A percentile compares a stretch with the other conserved stretches of the same genome.
Evolutionary conservation across 1,140 invertebrate species (phyloP).

Genomic region (Spodoptera litura): DNA sequence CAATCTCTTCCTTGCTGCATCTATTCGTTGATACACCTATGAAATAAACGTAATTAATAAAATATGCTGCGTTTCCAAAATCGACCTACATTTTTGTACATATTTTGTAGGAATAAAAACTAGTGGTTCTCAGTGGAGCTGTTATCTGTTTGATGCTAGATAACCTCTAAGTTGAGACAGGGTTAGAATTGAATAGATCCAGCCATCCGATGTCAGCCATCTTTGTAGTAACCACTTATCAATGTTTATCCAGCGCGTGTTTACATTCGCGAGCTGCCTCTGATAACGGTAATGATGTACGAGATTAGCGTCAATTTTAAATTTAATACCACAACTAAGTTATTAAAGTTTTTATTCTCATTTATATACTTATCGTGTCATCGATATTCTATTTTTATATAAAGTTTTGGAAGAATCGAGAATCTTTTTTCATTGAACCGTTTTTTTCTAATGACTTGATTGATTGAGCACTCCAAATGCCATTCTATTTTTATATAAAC

Average conservation of each 20-base stretch:
- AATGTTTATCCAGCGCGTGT: conserved; percentile 46
- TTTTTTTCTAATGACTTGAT: no score
- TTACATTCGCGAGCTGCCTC: conserved; percentile 46
- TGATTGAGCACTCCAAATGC: no score
- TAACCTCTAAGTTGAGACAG: conserved; percentile 37
- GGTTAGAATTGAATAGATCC: conserved; percentile 34
- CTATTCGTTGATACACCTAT: conserved; percentile 20
- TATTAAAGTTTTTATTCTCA: background rate
- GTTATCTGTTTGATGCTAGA: conserved; percentile 40
- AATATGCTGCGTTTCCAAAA: background rate
- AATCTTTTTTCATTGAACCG: no score
- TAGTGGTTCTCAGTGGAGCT: background rate
- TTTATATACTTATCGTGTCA: no score
- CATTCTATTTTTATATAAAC: background rate
- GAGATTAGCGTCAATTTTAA: conserved; percentile 38
- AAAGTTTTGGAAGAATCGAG: no score
- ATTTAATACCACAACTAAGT: conserved; percentile 29
- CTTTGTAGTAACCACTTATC: conserved; percentile 47
- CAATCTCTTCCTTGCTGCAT: conserved; percentile 7
- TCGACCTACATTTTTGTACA: conserved; percentile 5
- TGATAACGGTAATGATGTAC: conserved; percentile 48
- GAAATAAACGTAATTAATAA: conserved; percentile 37
- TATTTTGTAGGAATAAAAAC: conserved; percentile 23
- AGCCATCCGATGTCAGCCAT: conserved; percentile 12
- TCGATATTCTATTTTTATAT: no score